phyloP scores from a whole-genome alignment of 2,113 vertebrate genomes.

The Callopanchax toddi region DNA sequence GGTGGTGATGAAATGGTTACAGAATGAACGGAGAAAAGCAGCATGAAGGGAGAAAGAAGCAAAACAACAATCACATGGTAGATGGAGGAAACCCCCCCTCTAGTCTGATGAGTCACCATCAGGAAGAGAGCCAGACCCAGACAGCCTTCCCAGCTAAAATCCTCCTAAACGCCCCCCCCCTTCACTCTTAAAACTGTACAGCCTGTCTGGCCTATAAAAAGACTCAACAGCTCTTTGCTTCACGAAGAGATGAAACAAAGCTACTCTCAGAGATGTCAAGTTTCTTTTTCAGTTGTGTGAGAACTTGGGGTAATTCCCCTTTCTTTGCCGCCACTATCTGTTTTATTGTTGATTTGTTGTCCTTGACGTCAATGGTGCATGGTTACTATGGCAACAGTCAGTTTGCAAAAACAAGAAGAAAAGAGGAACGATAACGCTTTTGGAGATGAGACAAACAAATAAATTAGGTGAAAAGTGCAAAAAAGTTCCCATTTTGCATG shows the following conservation, averaged over 20 bases:
- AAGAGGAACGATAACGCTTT: conserved; percentile 52
- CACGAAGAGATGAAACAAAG: conserved; percentile 2
- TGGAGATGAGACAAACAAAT: neutral
- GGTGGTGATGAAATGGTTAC: conserved; percentile 13
- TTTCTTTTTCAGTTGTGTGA: neutral
- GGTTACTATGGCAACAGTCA: conserved; percentile 25
- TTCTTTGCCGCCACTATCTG: neutral
- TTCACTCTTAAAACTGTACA: conserved; percentile 35
- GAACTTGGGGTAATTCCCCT: neutral
- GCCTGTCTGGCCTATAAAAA: conserved; percentile 37
- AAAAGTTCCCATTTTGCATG: neutral
- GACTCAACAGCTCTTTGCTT: conserved; percentile 17
- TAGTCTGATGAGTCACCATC: conserved; percentile 57
- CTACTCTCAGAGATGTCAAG: neutral
- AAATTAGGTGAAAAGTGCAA: neutral
- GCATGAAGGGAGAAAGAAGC: conserved; percentile 10
- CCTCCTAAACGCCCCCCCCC: conserved; percentile 12
- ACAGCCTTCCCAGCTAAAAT: conserved; percentile 45
- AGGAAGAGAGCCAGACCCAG: conserved; percentile 67
- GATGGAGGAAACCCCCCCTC: conserved; percentile 52
- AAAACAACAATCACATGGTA: conserved; percentile 11
- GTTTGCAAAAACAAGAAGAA: conserved; percentile 31
- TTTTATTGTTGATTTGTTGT: neutral
- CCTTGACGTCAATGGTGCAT: neutral
- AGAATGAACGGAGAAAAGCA: conserved; percentile 36